Evolutionary conservation across 2,113 vertebrate genomes (phyloP).

Genomic region (Dermatemys mawii): DNA sequence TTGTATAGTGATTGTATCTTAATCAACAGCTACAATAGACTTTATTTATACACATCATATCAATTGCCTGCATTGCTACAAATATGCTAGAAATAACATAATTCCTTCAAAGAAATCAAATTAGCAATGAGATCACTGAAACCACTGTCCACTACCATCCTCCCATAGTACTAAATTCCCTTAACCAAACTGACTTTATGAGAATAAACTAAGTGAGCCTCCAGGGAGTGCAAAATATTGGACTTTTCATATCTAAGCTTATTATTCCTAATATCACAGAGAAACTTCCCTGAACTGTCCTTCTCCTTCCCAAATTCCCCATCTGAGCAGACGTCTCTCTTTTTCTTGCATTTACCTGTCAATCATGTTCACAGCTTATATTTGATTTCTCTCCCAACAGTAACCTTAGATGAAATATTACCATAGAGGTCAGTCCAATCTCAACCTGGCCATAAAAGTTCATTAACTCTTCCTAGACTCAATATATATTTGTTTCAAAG

Average conservation of each 20-base stretch:
- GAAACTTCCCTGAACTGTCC: constrained; percentile 78
- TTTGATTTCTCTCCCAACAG: constrained; percentile 83
- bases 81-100: constrained; percentile 52
- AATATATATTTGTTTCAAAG: constrained; percentile 65
- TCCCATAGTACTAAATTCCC: constrained; percentile 32
- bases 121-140: constrained; percentile 16
- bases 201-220: constrained; percentile 57
- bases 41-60: neutral
- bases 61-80: constrained; percentile 2
- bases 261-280: constrained; percentile 79
- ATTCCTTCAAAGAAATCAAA: constrained; percentile 26
- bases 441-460: constrained; percentile 79
- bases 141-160: constrained; percentile 12
- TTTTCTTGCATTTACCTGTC: constrained; percentile 77
- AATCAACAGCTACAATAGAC: constrained; percentile 7
- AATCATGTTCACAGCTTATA: constrained; percentile 81
- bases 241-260: constrained; percentile 74
- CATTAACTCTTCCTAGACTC: constrained; percentile 75
- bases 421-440: constrained; percentile 75
- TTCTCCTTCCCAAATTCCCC: constrained; percentile 87
- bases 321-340: constrained; percentile 80
- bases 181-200: constrained; percentile 45
- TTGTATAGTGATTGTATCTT: neutral
- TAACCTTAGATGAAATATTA: constrained; percentile 84
- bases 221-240: constrained; percentile 23